phyloP scores from a whole-genome alignment of 2,113 vertebrate genomes.

The Phocoena sinus region DNA sequence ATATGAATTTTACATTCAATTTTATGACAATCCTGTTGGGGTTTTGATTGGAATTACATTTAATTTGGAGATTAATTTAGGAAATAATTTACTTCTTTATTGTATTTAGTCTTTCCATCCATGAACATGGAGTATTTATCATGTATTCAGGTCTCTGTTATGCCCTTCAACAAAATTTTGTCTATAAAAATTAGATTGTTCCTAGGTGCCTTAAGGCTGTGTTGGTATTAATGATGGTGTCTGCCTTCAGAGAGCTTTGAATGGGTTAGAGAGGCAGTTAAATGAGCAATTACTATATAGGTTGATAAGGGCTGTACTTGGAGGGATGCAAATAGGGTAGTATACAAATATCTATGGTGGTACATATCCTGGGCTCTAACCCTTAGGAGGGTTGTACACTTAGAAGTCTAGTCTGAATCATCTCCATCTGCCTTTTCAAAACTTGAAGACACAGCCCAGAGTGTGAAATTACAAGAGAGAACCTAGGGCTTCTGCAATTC shows the following conservation, averaged over 20 bases:
- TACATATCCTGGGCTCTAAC: background rate
- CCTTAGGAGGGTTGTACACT: background rate
- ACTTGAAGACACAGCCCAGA: background rate
- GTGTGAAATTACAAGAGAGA: background rate
- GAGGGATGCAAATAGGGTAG: background rate
- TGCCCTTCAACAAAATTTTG: background rate
- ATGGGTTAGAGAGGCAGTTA: background rate
- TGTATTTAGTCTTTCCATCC: background rate
- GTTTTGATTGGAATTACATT: background rate
- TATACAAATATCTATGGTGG: background rate
- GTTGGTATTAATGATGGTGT: background rate
- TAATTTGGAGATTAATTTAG: background rate
- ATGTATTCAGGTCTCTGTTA: background rate
- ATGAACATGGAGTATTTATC: background rate
- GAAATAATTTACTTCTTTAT: background rate
- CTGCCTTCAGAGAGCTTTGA: background rate
- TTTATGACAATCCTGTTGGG: background rate
- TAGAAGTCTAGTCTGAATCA: background rate
- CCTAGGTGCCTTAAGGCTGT: background rate
- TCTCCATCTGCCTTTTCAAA: background rate
- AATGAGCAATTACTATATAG: background rate
- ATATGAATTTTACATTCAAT: background rate
- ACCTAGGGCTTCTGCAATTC: background rate
- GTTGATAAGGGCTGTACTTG: background rate
- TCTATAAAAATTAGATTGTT: background rate